phyloP scores from a whole-genome alignment of 1,140 invertebrate genomes.

The Plutomurus gul region DNA sequence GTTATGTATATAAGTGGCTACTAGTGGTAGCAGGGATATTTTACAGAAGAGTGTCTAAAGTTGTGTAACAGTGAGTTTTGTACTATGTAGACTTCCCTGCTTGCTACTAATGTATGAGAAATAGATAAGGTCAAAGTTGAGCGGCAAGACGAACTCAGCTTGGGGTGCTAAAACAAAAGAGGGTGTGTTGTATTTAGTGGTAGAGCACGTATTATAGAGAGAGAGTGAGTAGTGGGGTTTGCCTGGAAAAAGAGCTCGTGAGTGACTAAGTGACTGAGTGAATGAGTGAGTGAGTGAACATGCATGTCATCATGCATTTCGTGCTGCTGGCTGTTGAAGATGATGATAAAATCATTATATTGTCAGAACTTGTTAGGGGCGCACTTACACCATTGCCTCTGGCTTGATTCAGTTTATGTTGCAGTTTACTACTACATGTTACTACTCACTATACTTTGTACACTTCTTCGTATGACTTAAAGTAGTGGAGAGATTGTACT shows the following conservation, averaged over 20 bases:
- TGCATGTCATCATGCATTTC: slow-evolving; percentile 25
- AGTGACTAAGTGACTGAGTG: slow-evolving; percentile 19
- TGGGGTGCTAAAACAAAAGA: neutral
- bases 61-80: too few species aligned
- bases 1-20: neutral
- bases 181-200: slow-evolving; percentile 9
- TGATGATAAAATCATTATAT: slow-evolving; percentile 34
- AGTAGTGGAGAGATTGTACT: neutral
- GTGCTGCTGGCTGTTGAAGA: neutral
- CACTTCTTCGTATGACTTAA: neutral
- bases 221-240: neutral
- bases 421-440: neutral
- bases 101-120: too few species aligned
- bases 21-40: too few species aligned
- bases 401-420: neutral
- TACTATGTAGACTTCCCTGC: too few species aligned
- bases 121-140: slow-evolving; percentile 23
- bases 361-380: slow-evolving; percentile 30
- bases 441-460: neutral
- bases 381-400: slow-evolving; percentile 10
- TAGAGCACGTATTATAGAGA: neutral
- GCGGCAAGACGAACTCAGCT: neutral
- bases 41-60: too few species aligned
- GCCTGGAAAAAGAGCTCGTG: neutral
- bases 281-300: slow-evolving; percentile 23